A percentile compares a stretch with the other conserved stretches of the same genome.
phyloP scores from a whole-genome alignment of 2,888 invertebrate species.

The Drosophila phalerata region DNA sequence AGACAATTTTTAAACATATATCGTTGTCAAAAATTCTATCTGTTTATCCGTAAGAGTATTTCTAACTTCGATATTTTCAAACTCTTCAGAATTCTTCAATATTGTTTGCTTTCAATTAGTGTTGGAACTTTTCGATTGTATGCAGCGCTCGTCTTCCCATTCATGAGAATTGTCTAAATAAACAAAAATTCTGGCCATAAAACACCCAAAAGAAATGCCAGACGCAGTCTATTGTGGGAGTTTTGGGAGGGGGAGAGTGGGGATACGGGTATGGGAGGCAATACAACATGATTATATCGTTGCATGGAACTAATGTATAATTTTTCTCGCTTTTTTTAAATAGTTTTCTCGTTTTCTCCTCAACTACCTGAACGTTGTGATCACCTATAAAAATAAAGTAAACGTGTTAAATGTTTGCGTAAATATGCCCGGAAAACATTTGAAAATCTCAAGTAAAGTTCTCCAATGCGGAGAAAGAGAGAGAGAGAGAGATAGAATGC shows the following conservation, averaged over 20 bases:
- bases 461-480: neutral
- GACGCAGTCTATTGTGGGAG: conserved; percentile 25
- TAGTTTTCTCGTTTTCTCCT: conserved; percentile 16
- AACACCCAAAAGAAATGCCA: conserved; percentile 55
- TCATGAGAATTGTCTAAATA: conserved; percentile 73
- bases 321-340: conserved; percentile 55
- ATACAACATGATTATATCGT: conserved; percentile 42
- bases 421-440: conserved; percentile 65
- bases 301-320: conserved; percentile 70
- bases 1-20: too few relatives aligned
- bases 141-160: conserved; percentile 42
- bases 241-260: neutral
- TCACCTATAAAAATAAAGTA: conserved; percentile 22
- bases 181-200: conserved; percentile 65
- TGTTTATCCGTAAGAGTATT: conserved; percentile 2
- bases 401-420: conserved; percentile 81
- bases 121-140: conserved; percentile 58
- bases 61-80: conserved; percentile 16
- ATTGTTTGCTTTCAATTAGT: conserved; percentile 79
- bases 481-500: conserved; percentile 7
- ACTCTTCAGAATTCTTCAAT: neutral
- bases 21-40: too few relatives aligned
- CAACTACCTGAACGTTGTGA: conserved; percentile 55
- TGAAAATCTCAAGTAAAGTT: conserved; percentile 31
- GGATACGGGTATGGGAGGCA: neutral